These are phyloP conservation scores for Drosophila gunungcola DNA, from an alignment of 1,140 invertebrate genomes.

Conservation along the genomic window DNA sequence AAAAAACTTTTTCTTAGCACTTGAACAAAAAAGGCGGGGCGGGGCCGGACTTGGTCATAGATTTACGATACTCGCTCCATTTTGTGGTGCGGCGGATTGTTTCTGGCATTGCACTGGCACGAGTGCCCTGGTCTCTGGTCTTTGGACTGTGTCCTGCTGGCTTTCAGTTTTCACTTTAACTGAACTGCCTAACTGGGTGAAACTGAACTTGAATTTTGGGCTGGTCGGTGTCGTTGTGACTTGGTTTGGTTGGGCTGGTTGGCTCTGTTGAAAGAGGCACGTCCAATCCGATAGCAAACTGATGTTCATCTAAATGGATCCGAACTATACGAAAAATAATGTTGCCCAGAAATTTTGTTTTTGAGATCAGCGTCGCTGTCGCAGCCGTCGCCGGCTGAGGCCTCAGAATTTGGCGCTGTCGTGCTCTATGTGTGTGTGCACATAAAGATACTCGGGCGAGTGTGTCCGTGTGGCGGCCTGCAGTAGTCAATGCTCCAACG, in stretches of 20 bases:
- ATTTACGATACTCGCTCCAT: conserved; percentile 26
- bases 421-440: conserved; percentile 14
- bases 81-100: conserved; percentile 7
- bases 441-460: neutral
- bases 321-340: conserved; percentile 84
- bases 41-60: neutral
- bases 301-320: conserved; percentile 85
- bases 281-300: conserved; percentile 85
- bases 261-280: conserved; percentile 57
- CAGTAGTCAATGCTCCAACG: conserved; percentile 67
- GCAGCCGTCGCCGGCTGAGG: conserved; percentile 27
- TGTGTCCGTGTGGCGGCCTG: conserved; percentile 26
- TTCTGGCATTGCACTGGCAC: conserved; percentile 41
- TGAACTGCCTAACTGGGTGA: neutral
- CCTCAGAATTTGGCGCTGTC: conserved; percentile 43
- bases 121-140: conserved; percentile 7
- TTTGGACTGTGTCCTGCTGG: neutral
- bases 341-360: conserved; percentile 80
- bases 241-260: conserved; percentile 9
- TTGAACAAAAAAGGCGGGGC: conserved; percentile 56
- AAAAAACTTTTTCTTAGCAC: conserved; percentile 50
- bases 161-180: neutral
- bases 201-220: neutral
- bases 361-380: conserved; percentile 68
- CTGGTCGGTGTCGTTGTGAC: neutral